A percentile compares a stretch with the other conserved stretches of the same genome.
Conservation (phyloP, 1,140 invertebrate species). For the Bombus cullumanus region DNA sequence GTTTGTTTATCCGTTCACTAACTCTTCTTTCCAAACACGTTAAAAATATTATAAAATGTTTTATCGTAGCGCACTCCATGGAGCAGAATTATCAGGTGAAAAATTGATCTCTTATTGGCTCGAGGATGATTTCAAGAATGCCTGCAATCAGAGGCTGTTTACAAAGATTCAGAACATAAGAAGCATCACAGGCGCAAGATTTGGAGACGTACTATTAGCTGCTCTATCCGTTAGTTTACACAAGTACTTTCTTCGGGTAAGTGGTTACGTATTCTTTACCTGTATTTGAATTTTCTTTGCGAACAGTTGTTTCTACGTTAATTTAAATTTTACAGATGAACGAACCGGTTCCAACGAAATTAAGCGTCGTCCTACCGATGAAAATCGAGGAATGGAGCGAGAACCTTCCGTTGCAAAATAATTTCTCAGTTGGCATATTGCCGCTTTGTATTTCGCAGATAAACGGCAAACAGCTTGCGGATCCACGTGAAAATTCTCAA, state of each 20-base stretch:
- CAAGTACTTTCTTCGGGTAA: conserved; percentile 71
- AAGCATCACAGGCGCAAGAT: conserved; percentile 64
- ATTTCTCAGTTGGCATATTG: conserved; percentile 73
- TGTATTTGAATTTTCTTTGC: neutral
- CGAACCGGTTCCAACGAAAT: conserved; percentile 59
- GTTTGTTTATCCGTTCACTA: conserved; percentile 31
- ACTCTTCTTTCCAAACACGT: neutral
- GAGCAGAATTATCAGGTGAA: conserved; percentile 66
- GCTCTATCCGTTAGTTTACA: conserved; percentile 74
- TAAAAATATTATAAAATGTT: neutral
- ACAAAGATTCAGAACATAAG: conserved; percentile 72
- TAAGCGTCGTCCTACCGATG: conserved; percentile 72
- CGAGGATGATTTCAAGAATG: conserved; percentile 56
- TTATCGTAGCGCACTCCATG: conserved; percentile 66
- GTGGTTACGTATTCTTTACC: neutral
- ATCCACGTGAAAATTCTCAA: conserved; percentile 39
- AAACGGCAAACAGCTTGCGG: conserved; percentile 43
- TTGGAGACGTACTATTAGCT: conserved; percentile 74
- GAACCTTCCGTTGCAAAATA: conserved; percentile 65
- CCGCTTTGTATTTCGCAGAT: conserved; percentile 67
- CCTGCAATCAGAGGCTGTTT: conserved; percentile 57
- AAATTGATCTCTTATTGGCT: conserved; percentile 72
- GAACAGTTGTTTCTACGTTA: neutral
- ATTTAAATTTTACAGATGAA: conserved; percentile 46
- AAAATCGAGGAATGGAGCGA: conserved; percentile 62